Evolutionary conservation across 2,797 vertebrate genomes (phyloP), one percentile per base, ranked within the genome.

Genomic region (Mormyrus hasselquistii): DNA sequence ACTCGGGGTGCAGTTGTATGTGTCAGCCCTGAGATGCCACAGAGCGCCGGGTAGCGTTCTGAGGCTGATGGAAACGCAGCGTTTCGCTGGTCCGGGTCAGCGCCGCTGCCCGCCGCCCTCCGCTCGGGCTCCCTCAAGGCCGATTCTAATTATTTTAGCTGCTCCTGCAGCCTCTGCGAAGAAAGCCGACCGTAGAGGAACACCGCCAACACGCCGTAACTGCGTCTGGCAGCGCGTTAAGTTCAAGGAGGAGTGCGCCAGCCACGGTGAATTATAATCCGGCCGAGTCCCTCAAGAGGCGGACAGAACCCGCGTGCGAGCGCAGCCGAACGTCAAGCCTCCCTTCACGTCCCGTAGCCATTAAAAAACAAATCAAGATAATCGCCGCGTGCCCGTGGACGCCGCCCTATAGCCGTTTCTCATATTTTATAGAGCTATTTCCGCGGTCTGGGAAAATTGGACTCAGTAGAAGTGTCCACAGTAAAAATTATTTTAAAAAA

Each of bases 311-410:
- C 44, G 73, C 73, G 73, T 79, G 73, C 38, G 38, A 79, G 14
- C 16, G 16, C 34, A 79, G 41, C 73, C 5, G 14, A 41, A 44
- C 41, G 73, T 79, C 73, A 79, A 44, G 38, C 16, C 41, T 44
- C 41, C 73, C 73, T 44, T 79, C 73, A 44, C 38, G 34, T 79
- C n/a, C 38, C 41, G 19, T n/a, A 44, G 73, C 44, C 73, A 79
- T 79, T 79, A 79, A 79, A 79, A 79, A 79, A 79, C 73, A 79
- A 44, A 79, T 79, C 73, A 79, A 44, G 38, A 79, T 79, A 79
- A 79, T 44, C 73, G 19, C 34, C 29, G 16, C 7, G 16, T 79
- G 73, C 38, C 6, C 14, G 7, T n/a, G 73, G 6, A 41, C 0
- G 73, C 38, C 44, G 73, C 73, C 19, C 73, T 19, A 1, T n/a